Conservation (phyloP, 2,797 vertebrate genomes). For the Siniperca undulata region DNA sequence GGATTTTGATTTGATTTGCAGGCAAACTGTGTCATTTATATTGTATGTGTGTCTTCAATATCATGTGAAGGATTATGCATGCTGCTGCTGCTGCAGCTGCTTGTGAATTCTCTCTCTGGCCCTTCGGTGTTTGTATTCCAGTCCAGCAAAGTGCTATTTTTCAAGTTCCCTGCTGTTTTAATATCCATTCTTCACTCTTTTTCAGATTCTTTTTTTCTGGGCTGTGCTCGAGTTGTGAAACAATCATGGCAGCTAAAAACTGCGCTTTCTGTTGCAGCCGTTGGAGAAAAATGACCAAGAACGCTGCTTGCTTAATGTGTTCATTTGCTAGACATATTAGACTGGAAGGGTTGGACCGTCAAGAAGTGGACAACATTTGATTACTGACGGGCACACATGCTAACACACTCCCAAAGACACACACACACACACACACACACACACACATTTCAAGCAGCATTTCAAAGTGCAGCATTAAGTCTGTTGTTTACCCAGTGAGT, state of each 20-base stretch:
- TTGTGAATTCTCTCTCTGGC: slow-evolving; percentile 72
- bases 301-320: slow-evolving; percentile 24
- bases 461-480: slow-evolving; percentile 55
- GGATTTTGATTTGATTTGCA: slow-evolving; percentile 59
- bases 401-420: not conserved
- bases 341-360: slow-evolving; percentile 14
- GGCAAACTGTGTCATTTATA: slow-evolving; percentile 64
- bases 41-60: slow-evolving; percentile 65
- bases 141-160: slow-evolving; percentile 70
- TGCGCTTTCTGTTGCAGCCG: slow-evolving; percentile 39
- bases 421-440: slow-evolving; percentile 24
- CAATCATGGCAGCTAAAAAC: slow-evolving; percentile 38
- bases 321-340: slow-evolving; percentile 46
- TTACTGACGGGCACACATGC: slow-evolving; percentile 21
- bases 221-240: slow-evolving; percentile 42
- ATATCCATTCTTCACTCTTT: slow-evolving; percentile 67
- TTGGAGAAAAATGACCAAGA: slow-evolving; percentile 52
- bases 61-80: slow-evolving; percentile 81
- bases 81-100: slow-evolving; percentile 70
- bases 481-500: slow-evolving; percentile 68
- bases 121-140: slow-evolving; percentile 77
- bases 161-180: slow-evolving; percentile 76
- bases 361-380: slow-evolving; percentile 49
- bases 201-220: slow-evolving; percentile 29
- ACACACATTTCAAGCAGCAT: slow-evolving; percentile 23